Percentiles rank a stretch among this genome's conserved stretches.
Evolutionary conservation across 2,888 invertebrate species (phyloP).

Genomic region (Pyrrhia umbra): DNA sequence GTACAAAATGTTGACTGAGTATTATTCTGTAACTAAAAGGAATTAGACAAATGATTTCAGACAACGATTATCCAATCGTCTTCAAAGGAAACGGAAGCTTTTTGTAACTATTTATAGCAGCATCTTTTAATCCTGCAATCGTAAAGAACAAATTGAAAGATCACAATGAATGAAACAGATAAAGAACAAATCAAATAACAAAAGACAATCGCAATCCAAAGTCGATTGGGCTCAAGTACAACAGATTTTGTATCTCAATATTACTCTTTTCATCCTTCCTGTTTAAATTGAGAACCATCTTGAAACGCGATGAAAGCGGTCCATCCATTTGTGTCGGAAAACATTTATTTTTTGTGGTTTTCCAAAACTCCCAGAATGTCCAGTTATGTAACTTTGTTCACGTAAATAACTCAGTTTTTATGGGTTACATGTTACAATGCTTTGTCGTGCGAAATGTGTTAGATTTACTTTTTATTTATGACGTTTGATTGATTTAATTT

Average conservation of each 20-base stretch:
- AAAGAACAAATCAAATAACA: slow-evolving; percentile 56
- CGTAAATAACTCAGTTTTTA: background rate
- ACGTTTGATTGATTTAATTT: slow-evolving; percentile 7
- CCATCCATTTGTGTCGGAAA: slow-evolving; percentile 15
- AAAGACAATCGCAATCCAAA: slow-evolving; percentile 58
- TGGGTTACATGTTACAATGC: background rate
- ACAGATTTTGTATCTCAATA: slow-evolving; percentile 55
- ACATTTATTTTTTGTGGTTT: slow-evolving; percentile 23
- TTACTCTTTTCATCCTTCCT: slow-evolving; percentile 41
- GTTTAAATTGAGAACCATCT: slow-evolving; percentile 47
- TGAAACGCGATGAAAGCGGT: slow-evolving; percentile 29
- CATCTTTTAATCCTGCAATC: slow-evolving; percentile 41
- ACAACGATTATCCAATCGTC: slow-evolving; percentile 7
- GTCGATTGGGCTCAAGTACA: slow-evolving; percentile 56
- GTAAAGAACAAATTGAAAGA: slow-evolving; percentile 50
- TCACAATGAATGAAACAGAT: slow-evolving; percentile 36
- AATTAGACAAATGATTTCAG: slow-evolving; percentile 11
- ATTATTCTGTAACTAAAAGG: background rate
- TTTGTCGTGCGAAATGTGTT: background rate
- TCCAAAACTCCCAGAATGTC: slow-evolving; percentile 2
- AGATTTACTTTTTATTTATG: background rate
- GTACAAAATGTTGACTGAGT: background rate
- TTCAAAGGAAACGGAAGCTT: slow-evolving; percentile 23
- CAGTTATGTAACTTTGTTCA: background rate
- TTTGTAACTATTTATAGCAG: slow-evolving; percentile 30